A percentile compares a stretch with the other conserved stretches of the same genome.
Evolutionary conservation across 2,888 invertebrate genomes (phyloP).

Genomic region (Periphyllus acericola): DNA sequence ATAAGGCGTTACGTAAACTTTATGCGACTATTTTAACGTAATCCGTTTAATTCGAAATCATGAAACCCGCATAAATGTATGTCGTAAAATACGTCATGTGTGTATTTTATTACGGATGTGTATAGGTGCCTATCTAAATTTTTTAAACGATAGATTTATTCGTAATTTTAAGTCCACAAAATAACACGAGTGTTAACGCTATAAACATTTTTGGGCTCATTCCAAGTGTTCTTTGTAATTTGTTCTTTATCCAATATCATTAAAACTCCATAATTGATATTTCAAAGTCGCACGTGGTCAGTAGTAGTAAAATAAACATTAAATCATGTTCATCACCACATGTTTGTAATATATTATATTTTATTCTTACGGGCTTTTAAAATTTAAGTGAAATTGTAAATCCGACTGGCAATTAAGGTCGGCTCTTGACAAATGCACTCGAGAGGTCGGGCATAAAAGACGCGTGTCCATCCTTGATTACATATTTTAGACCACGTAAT

Average conservation of each 20-base stretch:
- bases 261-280: conserved; percentile 54
- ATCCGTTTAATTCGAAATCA: not conserved
- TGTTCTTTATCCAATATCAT: conserved; percentile 56
- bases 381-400: conserved; percentile 29
- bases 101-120: not conserved
- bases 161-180: not conserved
- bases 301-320: conserved; percentile 8
- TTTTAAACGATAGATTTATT: conserved; percentile 21
- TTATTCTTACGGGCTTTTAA: conserved; percentile 8
- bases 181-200: conserved; percentile 29
- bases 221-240: conserved; percentile 34
- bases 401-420: not conserved
- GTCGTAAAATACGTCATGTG: not conserved
- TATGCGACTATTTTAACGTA: not conserved
- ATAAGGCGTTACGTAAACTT: not conserved
- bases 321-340: conserved; percentile 32
- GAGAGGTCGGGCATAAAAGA: not conserved
- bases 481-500: not conserved
- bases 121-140: not conserved
- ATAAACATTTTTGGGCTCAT: conserved; percentile 22
- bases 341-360: conserved; percentile 16
- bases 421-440: not conserved
- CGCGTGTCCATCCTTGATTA: not conserved
- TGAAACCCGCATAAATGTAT: not conserved
- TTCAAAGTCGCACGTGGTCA: conserved; percentile 47